A percentile compares a stretch with the other conserved stretches of the same genome.
Evolutionary conservation across 2,888 invertebrate species (phyloP).

Genomic region (Coenonympha arcania): DNA sequence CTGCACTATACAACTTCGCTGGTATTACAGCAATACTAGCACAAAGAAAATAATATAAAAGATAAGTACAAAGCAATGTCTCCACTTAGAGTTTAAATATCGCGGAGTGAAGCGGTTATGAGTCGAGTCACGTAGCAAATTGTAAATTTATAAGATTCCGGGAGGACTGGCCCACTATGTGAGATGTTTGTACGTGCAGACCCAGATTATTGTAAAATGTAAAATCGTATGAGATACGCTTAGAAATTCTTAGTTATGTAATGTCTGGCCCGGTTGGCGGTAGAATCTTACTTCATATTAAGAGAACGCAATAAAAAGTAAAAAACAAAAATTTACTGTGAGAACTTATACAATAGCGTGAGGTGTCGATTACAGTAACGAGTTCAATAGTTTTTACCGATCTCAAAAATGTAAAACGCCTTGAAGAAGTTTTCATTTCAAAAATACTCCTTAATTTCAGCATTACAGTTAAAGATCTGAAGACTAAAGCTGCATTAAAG

Average conservation of each 20-base stretch:
- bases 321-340: too few relatives aligned
- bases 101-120: conserved; percentile 12
- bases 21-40: too few relatives aligned
- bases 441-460: too few relatives aligned
- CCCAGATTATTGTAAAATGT: conserved; percentile 12
- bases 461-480: background rate
- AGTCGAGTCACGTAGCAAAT: conserved; percentile 36
- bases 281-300: too few relatives aligned
- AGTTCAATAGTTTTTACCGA: too few relatives aligned
- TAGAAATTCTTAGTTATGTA: background rate
- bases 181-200: conserved; percentile 15
- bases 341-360: too few relatives aligned
- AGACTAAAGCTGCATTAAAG: background rate
- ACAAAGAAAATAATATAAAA: too few relatives aligned
- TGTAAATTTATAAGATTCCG: conserved; percentile 34
- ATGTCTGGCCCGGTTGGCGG: background rate
- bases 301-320: too few relatives aligned
- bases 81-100: conserved; percentile 23
- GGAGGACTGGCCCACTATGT: conserved; percentile 24
- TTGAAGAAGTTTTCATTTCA: too few relatives aligned
- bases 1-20: too few relatives aligned
- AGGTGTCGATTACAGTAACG: too few relatives aligned
- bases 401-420: too few relatives aligned
- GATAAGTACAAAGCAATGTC: conserved; percentile 21
- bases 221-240: conserved; percentile 9